Conservation (phyloP, 2,888 invertebrate genomes). For the Amphipyra tragopoginis region DNA sequence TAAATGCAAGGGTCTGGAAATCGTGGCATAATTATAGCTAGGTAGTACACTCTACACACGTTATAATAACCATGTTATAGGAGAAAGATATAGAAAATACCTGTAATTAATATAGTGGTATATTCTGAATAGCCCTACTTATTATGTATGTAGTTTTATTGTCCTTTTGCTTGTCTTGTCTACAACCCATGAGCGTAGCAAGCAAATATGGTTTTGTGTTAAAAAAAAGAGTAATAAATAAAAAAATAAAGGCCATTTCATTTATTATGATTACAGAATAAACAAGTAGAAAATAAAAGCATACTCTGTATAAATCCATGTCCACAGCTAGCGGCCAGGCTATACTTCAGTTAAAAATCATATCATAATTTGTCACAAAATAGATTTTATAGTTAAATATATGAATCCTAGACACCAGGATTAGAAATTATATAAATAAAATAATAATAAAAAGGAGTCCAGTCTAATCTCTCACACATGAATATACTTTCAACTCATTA, state of each 20-base stretch:
- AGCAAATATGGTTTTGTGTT: too few relatives aligned
- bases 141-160: too few relatives aligned
- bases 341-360: slow-evolving; percentile 38
- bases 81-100: too few relatives aligned
- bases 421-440: slow-evolving; percentile 48
- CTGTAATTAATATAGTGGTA: too few relatives aligned
- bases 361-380: slow-evolving; percentile 57
- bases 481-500: slow-evolving; percentile 33
- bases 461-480: slow-evolving; percentile 63
- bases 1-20: too few relatives aligned
- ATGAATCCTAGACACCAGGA: slow-evolving; percentile 39
- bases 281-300: slow-evolving; percentile 73
- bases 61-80: too few relatives aligned
- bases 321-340: slow-evolving; percentile 35
- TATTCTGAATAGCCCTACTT: too few relatives aligned
- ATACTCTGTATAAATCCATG: slow-evolving; percentile 56
- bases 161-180: too few relatives aligned
- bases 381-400: slow-evolving; percentile 30
- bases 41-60: too few relatives aligned
- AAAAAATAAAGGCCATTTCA: slow-evolving; percentile 61
- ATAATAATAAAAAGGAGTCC: slow-evolving; percentile 54
- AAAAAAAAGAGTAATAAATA: neutral
- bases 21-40: too few relatives aligned
- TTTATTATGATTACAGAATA: slow-evolving; percentile 73
- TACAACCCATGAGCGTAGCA: too few relatives aligned